Evolutionary conservation across 2,888 invertebrate species (phyloP), one percentile per base, ranked within the genome.

Genomic region (Andrena marginata): DNA sequence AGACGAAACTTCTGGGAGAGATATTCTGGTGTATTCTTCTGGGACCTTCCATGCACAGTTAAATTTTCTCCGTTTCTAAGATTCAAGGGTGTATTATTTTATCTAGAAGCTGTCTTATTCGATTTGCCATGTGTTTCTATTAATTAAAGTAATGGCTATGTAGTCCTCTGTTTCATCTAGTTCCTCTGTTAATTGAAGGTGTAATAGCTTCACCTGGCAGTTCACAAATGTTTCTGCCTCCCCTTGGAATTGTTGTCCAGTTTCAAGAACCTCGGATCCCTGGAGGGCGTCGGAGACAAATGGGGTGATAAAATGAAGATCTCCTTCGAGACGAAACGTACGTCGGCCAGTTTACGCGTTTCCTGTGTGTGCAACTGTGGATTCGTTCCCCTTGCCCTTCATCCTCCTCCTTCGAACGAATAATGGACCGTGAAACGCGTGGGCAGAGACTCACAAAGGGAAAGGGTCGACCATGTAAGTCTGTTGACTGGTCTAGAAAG

Each of bases 351-450:
- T 65, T 80, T 63, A 68, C 71, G 71, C 80, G 68, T 82, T 82
- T 82, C 82, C 80, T 70, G 56, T 42, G 63, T 2, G 48, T 33
- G 23, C 62, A 49, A 54, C 26, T 42, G 56, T 49, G 77, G 49
- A 60, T 56, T 69, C 74, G 54, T 31, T 64, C 51, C 31, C 49
- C 67, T 49, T 29, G 62, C 62, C 63, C 70, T 48, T 10, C 56
- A 23, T 13, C n/a, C 67, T n/a, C 59, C 49, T 51, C 29, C 29
- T 42, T n/a, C n/a, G 35, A 56, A 54, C 70, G 65, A 84, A 81
- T 82, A 87, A 84, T 67, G 59, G 73, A 74, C 20, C 67, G 69
- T 60, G 70, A 51, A 26, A 59, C 65, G 85, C 85, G 84, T 85
- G 77, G 85, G 85, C 33, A 65, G 80, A 65, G 71, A 60, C 31